A percentile compares a stretch with the other conserved stretches of the same genome.
Evolutionary conservation across 2,113 vertebrate species (phyloP).

Genomic region (Phalacrocorax aristotelis): DNA sequence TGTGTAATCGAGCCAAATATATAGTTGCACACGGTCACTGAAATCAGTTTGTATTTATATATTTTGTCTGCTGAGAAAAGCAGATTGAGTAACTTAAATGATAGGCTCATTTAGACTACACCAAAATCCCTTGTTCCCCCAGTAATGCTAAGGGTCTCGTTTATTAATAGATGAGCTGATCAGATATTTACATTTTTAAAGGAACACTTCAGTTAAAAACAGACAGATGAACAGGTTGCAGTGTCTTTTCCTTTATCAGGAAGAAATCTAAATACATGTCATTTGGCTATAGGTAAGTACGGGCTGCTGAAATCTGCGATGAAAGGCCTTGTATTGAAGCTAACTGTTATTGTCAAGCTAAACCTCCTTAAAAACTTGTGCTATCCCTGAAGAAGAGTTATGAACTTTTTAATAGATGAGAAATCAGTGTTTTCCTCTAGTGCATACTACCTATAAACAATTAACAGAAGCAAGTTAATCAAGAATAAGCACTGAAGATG

Average conservation of each 20-base stretch:
- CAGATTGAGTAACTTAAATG: neutral
- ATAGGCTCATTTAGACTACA: neutral
- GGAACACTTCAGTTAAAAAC: neutral
- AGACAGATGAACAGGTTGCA: neutral
- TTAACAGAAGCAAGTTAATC: neutral
- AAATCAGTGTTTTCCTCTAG: neutral
- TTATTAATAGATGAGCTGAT: neutral
- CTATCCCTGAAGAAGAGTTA: neutral
- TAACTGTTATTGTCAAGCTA: neutral
- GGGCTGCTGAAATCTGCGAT: neutral
- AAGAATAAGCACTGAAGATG: neutral
- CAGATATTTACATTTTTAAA: constrained; percentile 28
- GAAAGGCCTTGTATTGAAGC: neutral
- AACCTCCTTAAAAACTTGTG: neutral
- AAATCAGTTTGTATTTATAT: neutral
- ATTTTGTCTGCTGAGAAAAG: neutral
- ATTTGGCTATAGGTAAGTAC: neutral
- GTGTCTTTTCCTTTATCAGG: neutral
- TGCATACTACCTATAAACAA: neutral
- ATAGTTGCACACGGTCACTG: neutral
- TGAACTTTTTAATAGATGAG: neutral
- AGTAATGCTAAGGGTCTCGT: neutral
- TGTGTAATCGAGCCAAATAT: neutral
- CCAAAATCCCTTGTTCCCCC: neutral
- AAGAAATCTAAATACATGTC: neutral